phyloP scores from a whole-genome alignment of 2,113 vertebrate species.

The Megaleporinus macrocephalus region DNA sequence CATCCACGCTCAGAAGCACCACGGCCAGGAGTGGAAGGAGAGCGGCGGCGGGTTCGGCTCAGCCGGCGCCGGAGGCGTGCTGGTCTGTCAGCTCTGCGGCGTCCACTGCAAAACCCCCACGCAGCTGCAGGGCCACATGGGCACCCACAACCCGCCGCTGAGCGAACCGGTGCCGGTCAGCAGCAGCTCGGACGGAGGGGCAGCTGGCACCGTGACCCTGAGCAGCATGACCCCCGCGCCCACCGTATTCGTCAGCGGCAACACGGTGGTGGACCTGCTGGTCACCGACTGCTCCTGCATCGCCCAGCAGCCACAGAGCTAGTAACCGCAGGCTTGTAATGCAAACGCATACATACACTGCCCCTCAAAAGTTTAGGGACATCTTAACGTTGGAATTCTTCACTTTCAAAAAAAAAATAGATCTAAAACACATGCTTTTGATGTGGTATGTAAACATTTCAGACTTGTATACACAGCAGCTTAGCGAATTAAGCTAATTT shows the following conservation, averaged over 20 bases:
- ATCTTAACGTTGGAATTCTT: background rate
- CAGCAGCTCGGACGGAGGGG: conserved; percentile 55
- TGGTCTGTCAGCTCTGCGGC: conserved; percentile 89
- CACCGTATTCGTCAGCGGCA: conserved; percentile 74
- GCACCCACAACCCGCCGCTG: conserved; percentile 69
- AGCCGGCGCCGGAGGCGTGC: conserved; percentile 81
- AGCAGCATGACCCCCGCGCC: conserved; percentile 76
- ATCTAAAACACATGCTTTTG: too few species aligned
- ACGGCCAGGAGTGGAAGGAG: conserved; percentile 87
- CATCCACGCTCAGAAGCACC: conserved; percentile 92
- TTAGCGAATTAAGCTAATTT: too few species aligned
- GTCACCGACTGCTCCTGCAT: conserved; percentile 82
- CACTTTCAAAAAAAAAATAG: background rate
- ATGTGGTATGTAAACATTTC: too few species aligned
- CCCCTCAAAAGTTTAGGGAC: conserved; percentile 5
- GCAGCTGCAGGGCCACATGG: conserved; percentile 93
- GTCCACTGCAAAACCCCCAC: conserved; percentile 92
- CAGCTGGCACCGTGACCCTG: conserved; percentile 72
- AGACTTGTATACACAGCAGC: too few species aligned
- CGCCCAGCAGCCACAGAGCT: conserved; percentile 76
- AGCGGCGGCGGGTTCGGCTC: conserved; percentile 79
- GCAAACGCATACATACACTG: background rate
- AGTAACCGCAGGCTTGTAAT: conserved; percentile 60
- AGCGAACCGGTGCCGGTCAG: conserved; percentile 58
- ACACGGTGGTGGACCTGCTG: conserved; percentile 77